phyloP scores from a whole-genome alignment of 2,797 vertebrate genomes.

The Leptatherina wallacei region DNA sequence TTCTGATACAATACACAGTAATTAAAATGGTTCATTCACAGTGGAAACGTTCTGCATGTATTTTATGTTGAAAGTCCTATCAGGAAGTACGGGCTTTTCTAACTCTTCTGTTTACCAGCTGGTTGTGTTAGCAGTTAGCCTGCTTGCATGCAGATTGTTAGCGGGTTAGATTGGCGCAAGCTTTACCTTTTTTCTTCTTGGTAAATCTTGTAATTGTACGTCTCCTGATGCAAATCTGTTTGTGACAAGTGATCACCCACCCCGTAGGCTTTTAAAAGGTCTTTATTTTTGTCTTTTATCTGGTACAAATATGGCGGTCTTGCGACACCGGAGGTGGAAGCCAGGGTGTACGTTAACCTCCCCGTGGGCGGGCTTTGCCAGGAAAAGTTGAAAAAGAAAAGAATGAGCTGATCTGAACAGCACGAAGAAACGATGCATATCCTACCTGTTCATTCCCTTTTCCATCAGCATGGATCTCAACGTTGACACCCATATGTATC shows the following conservation, averaged over 20 bases:
- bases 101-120: conserved; percentile 19
- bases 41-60: too few relatives aligned
- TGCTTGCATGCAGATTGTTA: conserved; percentile 17
- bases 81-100: conserved; percentile 33
- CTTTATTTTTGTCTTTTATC: conserved; percentile 51
- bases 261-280: conserved; percentile 25
- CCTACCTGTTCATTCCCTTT: background rate
- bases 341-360: conserved; percentile 55
- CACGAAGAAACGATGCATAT: background rate
- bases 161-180: background rate
- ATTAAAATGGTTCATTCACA: background rate
- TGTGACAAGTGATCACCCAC: background rate
- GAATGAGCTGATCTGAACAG: conserved; percentile 5
- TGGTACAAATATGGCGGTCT: conserved; percentile 70
- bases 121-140: conserved; percentile 62
- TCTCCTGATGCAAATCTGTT: background rate
- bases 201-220: background rate
- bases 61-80: conserved; percentile 47
- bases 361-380: conserved; percentile 53
- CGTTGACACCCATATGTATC: too few relatives aligned
- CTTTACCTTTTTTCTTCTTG: conserved; percentile 30
- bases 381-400: rapidly evolving
- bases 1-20: background rate
- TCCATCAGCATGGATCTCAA: too few relatives aligned
- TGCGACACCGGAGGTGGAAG: conserved; percentile 78